A percentile compares a stretch with the other conserved stretches of the same genome.
Conservation (phyloP, 2,797 vertebrate genomes). For the Paramormyrops hopkinsi region DNA sequence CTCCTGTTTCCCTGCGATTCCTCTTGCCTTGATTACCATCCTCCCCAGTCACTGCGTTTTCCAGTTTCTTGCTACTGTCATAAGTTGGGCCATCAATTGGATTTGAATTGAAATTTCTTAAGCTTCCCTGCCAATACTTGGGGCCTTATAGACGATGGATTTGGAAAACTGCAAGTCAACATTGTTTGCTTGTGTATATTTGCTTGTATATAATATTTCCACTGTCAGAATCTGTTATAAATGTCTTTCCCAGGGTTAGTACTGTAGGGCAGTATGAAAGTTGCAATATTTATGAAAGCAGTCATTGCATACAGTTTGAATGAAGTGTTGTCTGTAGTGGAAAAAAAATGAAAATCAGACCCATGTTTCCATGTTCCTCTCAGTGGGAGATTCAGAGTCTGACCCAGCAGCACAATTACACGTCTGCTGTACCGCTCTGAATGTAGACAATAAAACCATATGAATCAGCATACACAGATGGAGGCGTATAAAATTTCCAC, state of each 20-base stretch:
- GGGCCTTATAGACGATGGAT: neutral
- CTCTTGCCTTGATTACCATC: neutral
- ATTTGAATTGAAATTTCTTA: neutral
- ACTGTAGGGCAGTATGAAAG: neutral
- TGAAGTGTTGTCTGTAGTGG: neutral
- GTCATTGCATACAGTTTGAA: neutral
- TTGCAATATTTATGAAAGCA: neutral
- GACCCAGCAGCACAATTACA: constrained; percentile 8
- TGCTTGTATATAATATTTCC: neutral
- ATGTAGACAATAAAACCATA: constrained; percentile 32
- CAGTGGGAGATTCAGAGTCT: constrained; percentile 15
- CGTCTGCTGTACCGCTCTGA: constrained; percentile 40
- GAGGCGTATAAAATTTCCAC: constrained; percentile 44
- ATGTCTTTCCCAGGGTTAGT: neutral
- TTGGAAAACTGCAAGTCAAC: neutral
- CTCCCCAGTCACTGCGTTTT: neutral
- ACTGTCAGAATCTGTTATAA: neutral
- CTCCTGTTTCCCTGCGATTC: neutral
- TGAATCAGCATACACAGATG: constrained; percentile 35
- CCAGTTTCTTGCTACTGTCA: neutral
- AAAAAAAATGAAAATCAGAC: constrained; percentile 2
- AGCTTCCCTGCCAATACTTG: neutral
- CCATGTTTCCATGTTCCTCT: constrained; percentile 6
- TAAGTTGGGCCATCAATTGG: neutral
- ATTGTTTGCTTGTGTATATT: neutral